Base-by-base conservation (phyloP, 2,113 vertebrate genomes). In the Otus sunia region DNA sequence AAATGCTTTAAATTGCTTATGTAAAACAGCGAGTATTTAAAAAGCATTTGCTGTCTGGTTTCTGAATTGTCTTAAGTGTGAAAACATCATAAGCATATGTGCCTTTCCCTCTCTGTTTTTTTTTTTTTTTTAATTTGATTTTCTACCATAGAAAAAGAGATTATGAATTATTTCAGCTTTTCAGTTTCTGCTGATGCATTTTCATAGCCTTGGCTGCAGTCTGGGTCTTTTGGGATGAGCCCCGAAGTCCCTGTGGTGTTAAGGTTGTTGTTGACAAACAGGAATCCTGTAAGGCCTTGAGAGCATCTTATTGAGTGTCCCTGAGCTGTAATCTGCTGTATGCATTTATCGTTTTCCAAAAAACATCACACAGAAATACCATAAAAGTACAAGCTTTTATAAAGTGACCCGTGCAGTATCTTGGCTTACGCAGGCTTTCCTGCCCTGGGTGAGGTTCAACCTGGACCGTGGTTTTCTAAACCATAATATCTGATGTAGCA, bases 351-450 rank as follows among this genome's bases (percentile, higher is more conserved):
- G 1, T 47, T 47, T 93, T 56, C 30, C 66, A 34, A 72, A 84
- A 67, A 77, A 15, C 27, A 60, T 11, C 27, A 19, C 18, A 37
- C 16, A 81, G 43, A 68, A 64, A 43, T 37, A 43, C 15, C 39
- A 4, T 63, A 20, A 29, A 90, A 39, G 11, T 13, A 27, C 14
- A 69, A n/a, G 17, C 1, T 27, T 88, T 53, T 34, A 17, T 30
- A 55, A 71, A 21, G 12, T 7, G 11, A 16, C 23, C 34, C 1
- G 0, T 67, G 34, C 26, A 26, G 11, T 52, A 43, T 21, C 10
- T 91, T 71, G 72, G 6, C 21, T 88, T 71, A 37, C 0, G 0
- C 32, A 49, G 43, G 21, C 17, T 92, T 72, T 59, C 17, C 30
- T 67, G 10, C 49, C n/a, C 10, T 43, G 30, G 2, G 3, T 34